Evolutionary conservation across 2,888 invertebrate genomes (phyloP).

Genomic region (Dasysyrphus tricinctus): DNA sequence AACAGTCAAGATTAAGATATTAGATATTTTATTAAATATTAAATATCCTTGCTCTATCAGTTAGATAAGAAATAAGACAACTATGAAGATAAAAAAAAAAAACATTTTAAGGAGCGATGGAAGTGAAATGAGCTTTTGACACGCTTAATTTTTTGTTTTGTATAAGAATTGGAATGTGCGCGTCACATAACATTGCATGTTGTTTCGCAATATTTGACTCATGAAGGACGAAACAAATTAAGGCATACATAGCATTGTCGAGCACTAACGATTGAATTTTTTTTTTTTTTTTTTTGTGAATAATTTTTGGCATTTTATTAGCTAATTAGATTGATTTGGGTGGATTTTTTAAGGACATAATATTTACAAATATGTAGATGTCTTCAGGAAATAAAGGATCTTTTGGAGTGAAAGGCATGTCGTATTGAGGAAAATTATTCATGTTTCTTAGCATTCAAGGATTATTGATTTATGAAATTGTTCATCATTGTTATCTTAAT

Average conservation of each 20-base stretch:
- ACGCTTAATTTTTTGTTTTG: constrained; percentile 38
- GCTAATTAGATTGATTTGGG: constrained; percentile 72
- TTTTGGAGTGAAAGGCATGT: neutral
- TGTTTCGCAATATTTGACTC: constrained; percentile 50
- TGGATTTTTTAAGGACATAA: constrained; percentile 1
- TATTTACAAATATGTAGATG: neutral
- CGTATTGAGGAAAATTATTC: neutral
- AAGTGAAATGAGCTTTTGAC: constrained; percentile 65
- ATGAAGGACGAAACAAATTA: constrained; percentile 62
- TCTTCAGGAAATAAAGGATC: neutral
- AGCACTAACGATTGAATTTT: constrained; percentile 64
- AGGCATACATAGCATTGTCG: constrained; percentile 53
- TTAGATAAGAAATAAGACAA: neutral
- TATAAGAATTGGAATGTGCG: constrained; percentile 16
- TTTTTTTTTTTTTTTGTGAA: constrained; percentile 56
- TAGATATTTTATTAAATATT: constrained; percentile 72
- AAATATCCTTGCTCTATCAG: constrained; percentile 45
- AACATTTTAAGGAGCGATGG: constrained; percentile 16
- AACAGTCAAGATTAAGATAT: constrained; percentile 48
- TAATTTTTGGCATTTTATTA: constrained; percentile 74
- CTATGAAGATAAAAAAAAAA: neutral
- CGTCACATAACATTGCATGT: constrained; percentile 66
- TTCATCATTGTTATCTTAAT: no score
- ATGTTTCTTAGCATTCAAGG: neutral
- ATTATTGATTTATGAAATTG: no score